Evolutionary conservation across 2,113 vertebrate genomes (phyloP).

Genomic region (Oncorhynchus keta): DNA sequence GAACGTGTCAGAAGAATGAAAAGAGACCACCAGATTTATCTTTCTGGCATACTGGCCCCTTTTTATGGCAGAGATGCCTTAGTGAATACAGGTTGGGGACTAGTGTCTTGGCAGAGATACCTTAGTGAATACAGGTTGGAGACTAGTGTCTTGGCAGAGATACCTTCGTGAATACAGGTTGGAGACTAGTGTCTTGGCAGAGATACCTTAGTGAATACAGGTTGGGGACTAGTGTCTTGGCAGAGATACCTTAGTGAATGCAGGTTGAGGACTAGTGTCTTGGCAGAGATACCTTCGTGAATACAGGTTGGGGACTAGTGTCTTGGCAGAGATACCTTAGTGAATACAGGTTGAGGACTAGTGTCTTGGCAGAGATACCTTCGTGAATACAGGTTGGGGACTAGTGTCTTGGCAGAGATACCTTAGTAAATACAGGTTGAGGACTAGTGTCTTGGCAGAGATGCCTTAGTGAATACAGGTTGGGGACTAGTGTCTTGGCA

Average conservation of each 20-base stretch:
- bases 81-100: no score
- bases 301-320: no score
- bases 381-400: not conserved
- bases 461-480: not conserved
- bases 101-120: not conserved
- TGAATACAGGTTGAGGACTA: no score
- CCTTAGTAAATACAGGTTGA: constrained; percentile 21
- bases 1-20: constrained; percentile 17
- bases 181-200: not conserved
- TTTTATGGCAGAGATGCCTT: no score
- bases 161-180: not conserved
- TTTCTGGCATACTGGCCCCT: no score
- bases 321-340: no score
- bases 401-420: not conserved
- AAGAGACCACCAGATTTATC: no score
- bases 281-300: no score
- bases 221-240: not conserved
- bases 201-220: not conserved
- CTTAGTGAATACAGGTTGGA: not conserved
- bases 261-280: no score
- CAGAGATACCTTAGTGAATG: constrained; percentile 19
- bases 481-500: not conserved
- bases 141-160: not conserved
- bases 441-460: not conserved
- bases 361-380: not conserved